A percentile compares a stretch with the other conserved stretches of the same genome.
Conservation (phyloP, 2,113 vertebrate species). For the Urocynchramus pylzowi region DNA sequence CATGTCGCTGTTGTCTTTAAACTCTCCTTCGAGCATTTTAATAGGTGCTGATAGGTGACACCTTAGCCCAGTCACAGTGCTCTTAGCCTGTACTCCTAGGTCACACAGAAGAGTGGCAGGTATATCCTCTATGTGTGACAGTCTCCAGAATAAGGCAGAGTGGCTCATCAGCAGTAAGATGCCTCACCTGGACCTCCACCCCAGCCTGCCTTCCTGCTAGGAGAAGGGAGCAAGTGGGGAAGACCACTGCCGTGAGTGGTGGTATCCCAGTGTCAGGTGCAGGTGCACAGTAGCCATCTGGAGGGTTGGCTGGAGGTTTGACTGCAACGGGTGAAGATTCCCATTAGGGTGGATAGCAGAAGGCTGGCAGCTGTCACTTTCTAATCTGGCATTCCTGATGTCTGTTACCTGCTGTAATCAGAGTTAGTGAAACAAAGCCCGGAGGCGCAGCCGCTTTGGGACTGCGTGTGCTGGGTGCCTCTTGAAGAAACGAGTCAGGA, state of each 20-base stretch:
- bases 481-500: not conserved
- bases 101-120: not conserved
- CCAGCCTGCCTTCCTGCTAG: not conserved
- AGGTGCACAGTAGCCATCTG: not conserved
- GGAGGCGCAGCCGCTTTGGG: not conserved
- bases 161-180: not conserved
- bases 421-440: not conserved
- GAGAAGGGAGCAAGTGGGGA: not conserved
- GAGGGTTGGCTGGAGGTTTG: not conserved
- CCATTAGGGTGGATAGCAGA: not conserved
- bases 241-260: accelerated
- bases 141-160: not conserved
- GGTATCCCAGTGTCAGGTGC: accelerated
- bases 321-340: not conserved
- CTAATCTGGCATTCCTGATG: not conserved
- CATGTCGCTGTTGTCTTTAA: accelerated
- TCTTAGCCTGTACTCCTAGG: not conserved
- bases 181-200: not conserved
- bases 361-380: not conserved
- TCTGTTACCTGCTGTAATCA: not conserved
- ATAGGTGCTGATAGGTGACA: not conserved
- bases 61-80: not conserved
- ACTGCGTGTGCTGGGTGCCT: not conserved
- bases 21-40: not conserved
- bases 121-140: not conserved